Evolutionary conservation across 2,888 invertebrate genomes (phyloP), one percentile per base, ranked within the genome.

Genomic region (Isoperla grammatica): DNA sequence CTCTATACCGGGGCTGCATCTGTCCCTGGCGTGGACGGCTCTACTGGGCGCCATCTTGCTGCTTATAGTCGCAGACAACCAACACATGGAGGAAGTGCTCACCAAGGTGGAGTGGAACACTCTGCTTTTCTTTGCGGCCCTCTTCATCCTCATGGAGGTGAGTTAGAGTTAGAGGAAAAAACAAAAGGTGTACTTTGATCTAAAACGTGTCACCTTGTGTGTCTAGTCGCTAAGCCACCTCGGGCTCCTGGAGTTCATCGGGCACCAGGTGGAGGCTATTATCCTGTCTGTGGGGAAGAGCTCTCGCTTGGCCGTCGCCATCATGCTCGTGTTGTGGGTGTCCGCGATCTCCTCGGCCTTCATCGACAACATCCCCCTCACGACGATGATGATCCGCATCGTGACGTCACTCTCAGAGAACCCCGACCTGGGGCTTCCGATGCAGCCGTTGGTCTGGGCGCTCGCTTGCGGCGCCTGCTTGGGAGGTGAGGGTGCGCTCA

Each of bases 51-150:
- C 90, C 0, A 73, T 93, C 11, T 76, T 91, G 40, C 77, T 95
- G 4, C 79, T 95, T 2, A 81, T 93, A 1, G 72, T 95, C 43
- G 86, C 91, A 0, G 91, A 93, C 69, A 78, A 81, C 8, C 84
- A 86, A 42, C 90, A 94, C 70, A 76, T 95, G 69, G 94, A 94
- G 70, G 86, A 88, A 0, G 82, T 95, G 56, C 77, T 95, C 64
- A 85, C 88, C 0, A 78, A 92, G 58, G 90, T 95, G 0, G 95
- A 95, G 72, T 95, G 94, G 94, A 88, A 90, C 1, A 95, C 95
- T 0, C 76, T 95, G 1, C 75, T 95, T 39, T 95, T 95, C 76
- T 95, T 95, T 68, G 91, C 92, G 0, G 88, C 91, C 0, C 76
- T 95, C 0, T 94, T 95, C 68, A 87, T 94, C 23, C 78, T 95